Conservation (phyloP, 2,113 vertebrate species). For the Amazona guildingii region DNA sequence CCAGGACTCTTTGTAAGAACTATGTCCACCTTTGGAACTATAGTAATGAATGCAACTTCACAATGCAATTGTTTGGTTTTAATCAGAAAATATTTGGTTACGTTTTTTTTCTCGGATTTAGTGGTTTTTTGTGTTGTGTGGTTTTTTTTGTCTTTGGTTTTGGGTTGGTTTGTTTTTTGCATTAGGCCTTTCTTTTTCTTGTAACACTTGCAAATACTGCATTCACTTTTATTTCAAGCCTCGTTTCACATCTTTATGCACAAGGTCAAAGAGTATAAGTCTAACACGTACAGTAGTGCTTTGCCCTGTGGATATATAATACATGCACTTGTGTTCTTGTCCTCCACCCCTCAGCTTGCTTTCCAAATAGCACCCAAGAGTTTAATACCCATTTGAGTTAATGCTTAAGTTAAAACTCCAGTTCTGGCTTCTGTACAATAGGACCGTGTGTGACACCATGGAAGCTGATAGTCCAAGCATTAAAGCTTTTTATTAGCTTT, state of each 20-base stretch:
- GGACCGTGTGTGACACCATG: background rate
- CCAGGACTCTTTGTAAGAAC: background rate
- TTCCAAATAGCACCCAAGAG: conserved; percentile 4
- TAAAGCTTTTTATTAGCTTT: conserved; percentile 25
- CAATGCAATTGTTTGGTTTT: background rate
- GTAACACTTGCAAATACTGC: background rate
- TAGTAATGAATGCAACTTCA: background rate
- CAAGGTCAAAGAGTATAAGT: background rate
- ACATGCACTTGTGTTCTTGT: background rate
- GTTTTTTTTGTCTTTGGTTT: background rate
- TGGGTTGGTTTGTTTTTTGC: background rate
- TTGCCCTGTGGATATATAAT: background rate
- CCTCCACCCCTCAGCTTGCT: background rate
- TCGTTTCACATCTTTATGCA: background rate
- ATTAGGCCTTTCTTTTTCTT: background rate
- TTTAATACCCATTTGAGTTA: conserved; percentile 45
- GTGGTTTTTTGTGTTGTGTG: rapidly evolving
- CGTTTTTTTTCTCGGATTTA: background rate
- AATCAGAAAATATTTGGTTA: background rate
- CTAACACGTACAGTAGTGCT: background rate
- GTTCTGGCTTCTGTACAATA: background rate
- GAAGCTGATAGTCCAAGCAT: background rate
- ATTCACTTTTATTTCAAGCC: background rate
- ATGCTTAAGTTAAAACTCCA: conserved; percentile 16
- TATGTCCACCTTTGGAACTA: background rate